Percentiles rank a stretch among this genome's conserved stretches.
These are phyloP conservation scores for Melinopterus prodromus DNA, from an alignment of 2,888 invertebrate species.

Conservation along the genomic window DNA sequence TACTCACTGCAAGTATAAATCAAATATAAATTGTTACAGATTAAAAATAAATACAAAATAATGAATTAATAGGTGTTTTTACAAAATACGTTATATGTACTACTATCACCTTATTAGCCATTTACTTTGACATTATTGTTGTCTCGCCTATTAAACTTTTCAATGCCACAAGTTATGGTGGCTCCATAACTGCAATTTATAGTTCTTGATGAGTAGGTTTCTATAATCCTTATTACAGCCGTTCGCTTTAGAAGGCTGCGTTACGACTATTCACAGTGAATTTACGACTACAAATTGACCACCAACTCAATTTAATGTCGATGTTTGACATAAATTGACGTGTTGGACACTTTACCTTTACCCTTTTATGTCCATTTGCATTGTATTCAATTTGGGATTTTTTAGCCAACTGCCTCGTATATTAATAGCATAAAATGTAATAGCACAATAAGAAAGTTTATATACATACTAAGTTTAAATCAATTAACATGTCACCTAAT, in stretches of 20 bases:
- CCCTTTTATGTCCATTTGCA: not conserved
- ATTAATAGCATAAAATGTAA: too few species aligned
- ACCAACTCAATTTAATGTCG: not conserved
- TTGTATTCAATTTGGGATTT: not conserved
- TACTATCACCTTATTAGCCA: not conserved
- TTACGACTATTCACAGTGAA: not conserved
- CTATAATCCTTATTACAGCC: not conserved
- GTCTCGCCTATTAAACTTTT: not conserved
- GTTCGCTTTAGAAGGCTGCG: not conserved
- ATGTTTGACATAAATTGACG: not conserved
- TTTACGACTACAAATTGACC: not conserved
- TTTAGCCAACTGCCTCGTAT: not conserved
- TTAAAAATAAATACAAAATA: too few species aligned
- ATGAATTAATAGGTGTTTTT: not conserved
- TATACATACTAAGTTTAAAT: too few species aligned
- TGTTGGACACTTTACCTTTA: not conserved
- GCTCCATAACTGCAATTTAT: not conserved
- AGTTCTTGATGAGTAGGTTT: not conserved
- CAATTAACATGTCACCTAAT: too few species aligned
- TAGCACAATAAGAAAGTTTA: too few species aligned
- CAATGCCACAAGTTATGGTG: not conserved
- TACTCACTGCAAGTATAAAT: too few species aligned
- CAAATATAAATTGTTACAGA: too few species aligned
- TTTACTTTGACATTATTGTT: not conserved
- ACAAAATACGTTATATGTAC: not conserved